These are phyloP conservation scores for Diachasmimorpha longicaudata DNA, from an alignment of 1,140 invertebrate species.

Conservation along the genomic window DNA sequence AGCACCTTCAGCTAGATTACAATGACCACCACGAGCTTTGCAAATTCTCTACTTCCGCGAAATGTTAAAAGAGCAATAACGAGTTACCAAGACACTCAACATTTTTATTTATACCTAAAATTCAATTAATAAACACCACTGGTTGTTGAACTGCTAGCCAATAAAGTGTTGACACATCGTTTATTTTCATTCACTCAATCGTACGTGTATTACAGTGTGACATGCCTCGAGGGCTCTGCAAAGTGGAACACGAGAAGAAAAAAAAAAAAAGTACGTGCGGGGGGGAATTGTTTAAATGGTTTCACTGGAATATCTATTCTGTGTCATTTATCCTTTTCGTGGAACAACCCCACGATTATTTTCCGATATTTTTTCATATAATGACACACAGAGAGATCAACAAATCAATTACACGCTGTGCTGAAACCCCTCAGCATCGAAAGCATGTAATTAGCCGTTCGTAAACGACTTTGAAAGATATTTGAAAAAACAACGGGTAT, in stretches of 20 bases:
- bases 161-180: not conserved
- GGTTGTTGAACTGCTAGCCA: not conserved
- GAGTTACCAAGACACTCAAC: no score
- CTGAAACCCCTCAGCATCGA: not conserved
- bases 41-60: not conserved
- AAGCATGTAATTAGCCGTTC: not conserved
- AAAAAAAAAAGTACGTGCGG: not conserved
- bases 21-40: not conserved
- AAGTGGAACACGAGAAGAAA: not conserved
- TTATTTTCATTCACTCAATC: not conserved
- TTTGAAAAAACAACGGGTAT: no score
- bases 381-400: not conserved
- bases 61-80: not conserved
- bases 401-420: not conserved
- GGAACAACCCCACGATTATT: not conserved
- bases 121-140: not conserved
- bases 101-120: no score
- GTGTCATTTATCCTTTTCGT: not conserved
- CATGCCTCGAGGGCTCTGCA: not conserved
- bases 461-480: not conserved
- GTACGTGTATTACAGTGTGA: not conserved
- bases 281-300: not conserved
- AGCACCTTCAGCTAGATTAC: not conserved
- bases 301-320: not conserved
- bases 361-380: not conserved